Evolutionary conservation across 2,113 vertebrate genomes (phyloP), one percentile per base, ranked within the genome.

Genomic region (Ceyx cyanopectus): DNA sequence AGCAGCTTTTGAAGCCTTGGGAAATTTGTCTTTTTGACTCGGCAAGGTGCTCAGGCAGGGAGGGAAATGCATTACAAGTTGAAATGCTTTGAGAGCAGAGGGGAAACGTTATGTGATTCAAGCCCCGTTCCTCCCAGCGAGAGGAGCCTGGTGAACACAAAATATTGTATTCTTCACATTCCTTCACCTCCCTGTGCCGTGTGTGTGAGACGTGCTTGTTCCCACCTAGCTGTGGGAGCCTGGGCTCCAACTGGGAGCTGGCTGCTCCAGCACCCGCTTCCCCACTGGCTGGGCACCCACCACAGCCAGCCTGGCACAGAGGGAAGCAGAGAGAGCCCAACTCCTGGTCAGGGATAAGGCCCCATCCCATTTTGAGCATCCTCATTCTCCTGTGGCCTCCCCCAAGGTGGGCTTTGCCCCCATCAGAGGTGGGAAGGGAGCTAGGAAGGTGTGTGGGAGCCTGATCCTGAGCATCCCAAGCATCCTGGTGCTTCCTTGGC

Each of bases 1-100:
- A 79, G 92, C 94, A 93, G 93, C 89, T 81, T 88, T 53, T n/a
- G 85, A 87, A 89, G 75, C 89, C 54, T 12, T 7, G 60, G 87
- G 94, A 93, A 65, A 95, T 95, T 91, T 83, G 54, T 94, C 95
- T 96, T 88, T 73, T 50, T 90, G 82, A 82, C 70, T 93, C 45
- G 15, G 79, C 62, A 14, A 91, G 91, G 81, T 70, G 85, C 87
- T 95, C 62, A 23, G 85, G 80, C 22, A 5, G 70, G 79, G 58
- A 89, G 91, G 81, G 85, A 81, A 34, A 51, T 5, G 85, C 87
- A 15, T 77, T 56, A 51, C 20, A 41, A 73, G 79, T 14, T 29
- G 84, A 87, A 87, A 95, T 34, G 67, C 73, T 67, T 54, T 6
- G 72, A 57, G 84, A 85, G 87, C 91, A 37, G 65, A 77, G 81